phyloP scores from a whole-genome alignment of 2,113 vertebrate species.

The Acanthochromis polyacanthus region DNA sequence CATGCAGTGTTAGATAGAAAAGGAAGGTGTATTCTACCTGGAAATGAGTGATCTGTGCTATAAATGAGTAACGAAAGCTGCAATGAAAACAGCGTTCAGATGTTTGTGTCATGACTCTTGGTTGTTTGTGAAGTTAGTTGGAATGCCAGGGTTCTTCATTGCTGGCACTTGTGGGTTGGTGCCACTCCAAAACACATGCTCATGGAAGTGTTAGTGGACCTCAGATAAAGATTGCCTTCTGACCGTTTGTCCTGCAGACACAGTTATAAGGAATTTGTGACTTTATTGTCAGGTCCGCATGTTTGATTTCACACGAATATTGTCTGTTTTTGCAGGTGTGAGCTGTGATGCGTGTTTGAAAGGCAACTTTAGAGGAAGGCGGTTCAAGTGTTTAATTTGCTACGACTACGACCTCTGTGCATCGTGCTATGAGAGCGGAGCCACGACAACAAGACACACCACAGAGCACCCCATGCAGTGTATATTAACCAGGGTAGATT shows the following conservation, averaged over 20 bases:
- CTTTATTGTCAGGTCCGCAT: slow-evolving; percentile 8
- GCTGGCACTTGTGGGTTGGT: slow-evolving; percentile 58
- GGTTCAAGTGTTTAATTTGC: slow-evolving; percentile 99
- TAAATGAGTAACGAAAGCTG: slow-evolving; percentile 23
- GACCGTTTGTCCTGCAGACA: not conserved
- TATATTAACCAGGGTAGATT: slow-evolving; percentile 99
- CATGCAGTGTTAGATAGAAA: not conserved
- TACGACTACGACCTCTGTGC: slow-evolving; percentile 99
- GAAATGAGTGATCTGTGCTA: not conserved
- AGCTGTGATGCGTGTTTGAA: slow-evolving; percentile 99
- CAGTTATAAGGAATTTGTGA: slow-evolving; percentile 44
- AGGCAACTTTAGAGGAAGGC: slow-evolving; percentile 97
- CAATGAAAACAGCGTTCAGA: slow-evolving; percentile 19
- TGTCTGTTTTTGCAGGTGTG: slow-evolving; percentile 90
- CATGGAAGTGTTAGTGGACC: slow-evolving; percentile 36
- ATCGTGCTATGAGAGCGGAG: slow-evolving; percentile 99
- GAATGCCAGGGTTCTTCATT: slow-evolving; percentile 57
- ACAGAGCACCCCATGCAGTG: slow-evolving; percentile 99
- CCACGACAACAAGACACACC: slow-evolving; percentile 97
- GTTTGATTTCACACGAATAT: slow-evolving; percentile 14
- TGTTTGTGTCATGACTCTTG: slow-evolving; percentile 15
- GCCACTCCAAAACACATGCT: slow-evolving; percentile 61
- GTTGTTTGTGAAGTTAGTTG: slow-evolving; percentile 37
- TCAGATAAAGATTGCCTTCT: slow-evolving; percentile 25
- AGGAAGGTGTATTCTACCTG: not conserved